Conservation (phyloP, 2,888 invertebrate species). For the Cyrtodaria siliqua region DNA sequence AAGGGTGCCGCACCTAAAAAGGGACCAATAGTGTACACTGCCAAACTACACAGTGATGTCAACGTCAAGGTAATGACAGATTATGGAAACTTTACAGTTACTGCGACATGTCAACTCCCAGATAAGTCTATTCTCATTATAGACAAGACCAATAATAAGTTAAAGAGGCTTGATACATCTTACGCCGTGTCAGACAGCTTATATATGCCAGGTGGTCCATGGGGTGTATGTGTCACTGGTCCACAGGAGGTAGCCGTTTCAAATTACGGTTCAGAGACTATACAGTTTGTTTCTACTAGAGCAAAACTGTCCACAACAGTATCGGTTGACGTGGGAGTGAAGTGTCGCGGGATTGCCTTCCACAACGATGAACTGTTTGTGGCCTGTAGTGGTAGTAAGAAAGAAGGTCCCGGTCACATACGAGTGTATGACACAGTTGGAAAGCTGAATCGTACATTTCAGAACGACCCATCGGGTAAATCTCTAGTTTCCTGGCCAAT, state of each 20-base stretch:
- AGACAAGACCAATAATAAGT: too few relatives aligned
- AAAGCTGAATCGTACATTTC: neutral
- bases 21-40: too few relatives aligned
- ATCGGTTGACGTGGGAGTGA: neutral
- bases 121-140: too few relatives aligned
- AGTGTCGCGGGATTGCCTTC: conserved; percentile 1
- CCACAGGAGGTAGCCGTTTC: conserved; percentile 4
- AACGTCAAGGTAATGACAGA: too few relatives aligned
- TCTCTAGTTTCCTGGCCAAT: too few relatives aligned
- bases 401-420: conserved; percentile 6
- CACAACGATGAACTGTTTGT: conserved; percentile 4
- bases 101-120: too few relatives aligned
- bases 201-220: neutral
- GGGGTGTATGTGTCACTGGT: conserved; percentile 9
- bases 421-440: neutral
- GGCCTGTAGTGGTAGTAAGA: conserved; percentile 1
- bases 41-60: too few relatives aligned
- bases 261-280: neutral
- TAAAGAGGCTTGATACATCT: too few relatives aligned
- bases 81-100: too few relatives aligned
- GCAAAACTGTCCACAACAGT: neutral
- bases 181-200: neutral
- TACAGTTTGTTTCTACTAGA: conserved; percentile 1
- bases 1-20: too few relatives aligned
- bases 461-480: too few relatives aligned